A percentile compares a stretch with the other conserved stretches of the same genome.
phyloP scores from a whole-genome alignment of 2,113 vertebrate genomes.

The Coracopsis vasa region DNA sequence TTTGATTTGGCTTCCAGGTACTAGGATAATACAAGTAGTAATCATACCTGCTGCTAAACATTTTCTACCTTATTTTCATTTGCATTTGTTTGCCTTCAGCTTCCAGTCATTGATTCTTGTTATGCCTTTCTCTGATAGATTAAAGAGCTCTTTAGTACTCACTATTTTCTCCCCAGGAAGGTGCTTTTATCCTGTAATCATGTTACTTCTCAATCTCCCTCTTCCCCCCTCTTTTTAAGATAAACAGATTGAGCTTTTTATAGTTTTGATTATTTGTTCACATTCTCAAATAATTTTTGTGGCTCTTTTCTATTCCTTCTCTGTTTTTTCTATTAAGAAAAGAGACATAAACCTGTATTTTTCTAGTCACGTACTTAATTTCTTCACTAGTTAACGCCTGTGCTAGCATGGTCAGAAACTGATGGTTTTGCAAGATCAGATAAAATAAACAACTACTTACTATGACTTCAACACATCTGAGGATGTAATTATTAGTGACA shows the following conservation, averaged over 20 bases:
- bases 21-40: constrained; percentile 2
- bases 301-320: neutral
- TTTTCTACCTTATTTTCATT: constrained; percentile 31
- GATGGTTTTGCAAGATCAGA: neutral
- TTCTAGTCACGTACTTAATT: neutral
- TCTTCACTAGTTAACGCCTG: neutral
- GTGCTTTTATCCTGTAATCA: constrained; percentile 56
- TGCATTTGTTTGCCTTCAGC: constrained; percentile 49
- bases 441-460: neutral
- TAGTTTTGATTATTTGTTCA: neutral
- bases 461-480: neutral
- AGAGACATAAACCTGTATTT: neutral
- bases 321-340: neutral
- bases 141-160: constrained; percentile 48
- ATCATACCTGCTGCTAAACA: constrained; percentile 34
- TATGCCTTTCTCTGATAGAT: constrained; percentile 25
- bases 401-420: neutral
- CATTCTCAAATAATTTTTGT: neutral
- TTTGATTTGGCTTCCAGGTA: neutral
- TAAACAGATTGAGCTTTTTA: neutral
- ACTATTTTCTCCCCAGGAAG: constrained; percentile 43
- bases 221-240: neutral
- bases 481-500: neutral
- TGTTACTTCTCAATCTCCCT: neutral
- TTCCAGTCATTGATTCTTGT: constrained; percentile 42